Evolutionary conservation across 2,888 invertebrate genomes (phyloP).

Genomic region (Poecilobothrus nobilitatus): DNA sequence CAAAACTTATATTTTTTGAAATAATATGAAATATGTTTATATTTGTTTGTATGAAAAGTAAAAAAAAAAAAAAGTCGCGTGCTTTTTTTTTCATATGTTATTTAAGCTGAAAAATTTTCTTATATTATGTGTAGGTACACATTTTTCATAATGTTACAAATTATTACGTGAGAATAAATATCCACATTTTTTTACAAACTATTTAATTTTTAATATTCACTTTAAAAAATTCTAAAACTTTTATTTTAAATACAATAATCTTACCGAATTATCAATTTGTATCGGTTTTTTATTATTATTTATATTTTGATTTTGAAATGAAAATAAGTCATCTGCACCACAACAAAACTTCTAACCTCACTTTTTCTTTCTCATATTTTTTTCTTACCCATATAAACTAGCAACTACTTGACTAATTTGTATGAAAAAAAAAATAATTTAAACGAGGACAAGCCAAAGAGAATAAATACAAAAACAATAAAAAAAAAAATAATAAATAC

Average conservation of each 20-base stretch:
- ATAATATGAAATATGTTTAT: no score
- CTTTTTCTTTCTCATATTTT: not conserved
- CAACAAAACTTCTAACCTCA: conserved; percentile 3
- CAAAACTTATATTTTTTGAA: no score
- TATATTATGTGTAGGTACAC: not conserved
- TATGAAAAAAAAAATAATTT: not conserved
- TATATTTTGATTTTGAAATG: not conserved
- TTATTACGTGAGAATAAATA: conserved; percentile 1
- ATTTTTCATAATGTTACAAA: not conserved
- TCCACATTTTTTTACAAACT: not conserved
- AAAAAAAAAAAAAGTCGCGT: not conserved
- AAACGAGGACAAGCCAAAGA: not conserved
- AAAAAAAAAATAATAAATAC: not conserved
- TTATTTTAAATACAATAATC: not conserved
- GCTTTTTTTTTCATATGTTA: not conserved
- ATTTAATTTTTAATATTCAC: not conserved
- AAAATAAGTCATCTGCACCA: conserved; percentile 2
- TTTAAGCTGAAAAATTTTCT: not conserved
- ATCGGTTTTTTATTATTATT: not conserved
- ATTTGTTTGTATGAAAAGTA: no score
- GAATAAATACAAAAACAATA: conserved; percentile 3
- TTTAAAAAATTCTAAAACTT: not conserved
- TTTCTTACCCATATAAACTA: not conserved
- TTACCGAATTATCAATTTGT: not conserved
- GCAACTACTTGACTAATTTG: not conserved